Conservation (phyloP, 2,888 invertebrate genomes). For the Ethmia dodecea region DNA sequence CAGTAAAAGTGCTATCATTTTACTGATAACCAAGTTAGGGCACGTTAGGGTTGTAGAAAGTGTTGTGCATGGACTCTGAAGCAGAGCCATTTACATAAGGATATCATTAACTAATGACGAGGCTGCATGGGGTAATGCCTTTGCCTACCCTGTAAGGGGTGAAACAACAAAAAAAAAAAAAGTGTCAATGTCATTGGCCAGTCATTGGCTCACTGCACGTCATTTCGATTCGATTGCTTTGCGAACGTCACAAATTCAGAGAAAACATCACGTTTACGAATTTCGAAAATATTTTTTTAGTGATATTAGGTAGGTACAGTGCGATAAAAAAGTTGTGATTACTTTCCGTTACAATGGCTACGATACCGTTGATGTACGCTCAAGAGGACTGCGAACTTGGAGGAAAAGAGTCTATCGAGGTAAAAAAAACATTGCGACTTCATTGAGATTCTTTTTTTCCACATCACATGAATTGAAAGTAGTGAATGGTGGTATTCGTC, state of each 20-base stretch:
- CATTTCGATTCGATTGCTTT: background rate
- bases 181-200: no score
- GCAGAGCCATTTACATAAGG: no score
- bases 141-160: no score
- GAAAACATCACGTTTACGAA: background rate
- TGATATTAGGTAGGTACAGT: background rate
- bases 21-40: no score
- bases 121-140: no score
- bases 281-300: background rate
- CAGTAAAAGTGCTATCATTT: no score
- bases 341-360: slow-evolving; percentile 46
- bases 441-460: slow-evolving; percentile 2
- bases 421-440: slow-evolving; percentile 29
- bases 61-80: no score
- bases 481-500: slow-evolving; percentile 12
- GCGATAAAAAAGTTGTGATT: slow-evolving; percentile 2
- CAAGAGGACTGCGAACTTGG: slow-evolving; percentile 83
- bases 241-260: slow-evolving; percentile 3
- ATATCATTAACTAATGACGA: no score
- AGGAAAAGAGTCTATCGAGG: slow-evolving; percentile 78
- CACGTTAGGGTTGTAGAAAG: no score
- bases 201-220: background rate
- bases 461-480: slow-evolving; percentile 8
- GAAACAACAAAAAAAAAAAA: no score
- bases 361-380: slow-evolving; percentile 78